Percentiles rank a stretch among this genome's conserved stretches.
These are phyloP conservation scores for Lobophora halterata DNA, from an alignment of 2,888 invertebrate genomes.

Conservation along the genomic window DNA sequence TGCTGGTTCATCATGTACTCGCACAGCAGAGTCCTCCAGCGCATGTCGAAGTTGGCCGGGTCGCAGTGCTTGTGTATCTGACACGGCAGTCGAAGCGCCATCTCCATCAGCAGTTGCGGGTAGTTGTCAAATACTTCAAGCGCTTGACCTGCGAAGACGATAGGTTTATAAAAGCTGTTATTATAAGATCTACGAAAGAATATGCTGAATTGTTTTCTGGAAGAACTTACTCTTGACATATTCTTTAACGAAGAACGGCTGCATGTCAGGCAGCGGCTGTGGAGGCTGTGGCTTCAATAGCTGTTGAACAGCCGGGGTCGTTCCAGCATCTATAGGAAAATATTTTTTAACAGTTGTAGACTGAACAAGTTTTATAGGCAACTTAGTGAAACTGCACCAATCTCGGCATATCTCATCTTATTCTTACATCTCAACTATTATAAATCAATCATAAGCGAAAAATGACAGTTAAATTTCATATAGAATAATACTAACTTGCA, in stretches of 20 bases:
- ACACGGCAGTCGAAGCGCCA: slow-evolving; percentile 95
- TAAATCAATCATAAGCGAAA: too few relatives aligned
- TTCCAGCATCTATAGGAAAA: slow-evolving; percentile 43
- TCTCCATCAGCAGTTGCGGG: slow-evolving; percentile 96
- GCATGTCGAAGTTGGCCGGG: slow-evolving; percentile 79
- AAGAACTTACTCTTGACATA: slow-evolving; percentile 90
- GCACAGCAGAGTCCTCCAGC: slow-evolving; percentile 91
- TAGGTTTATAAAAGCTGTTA: too few relatives aligned
- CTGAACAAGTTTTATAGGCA: too few relatives aligned
- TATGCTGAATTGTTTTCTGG: too few relatives aligned
- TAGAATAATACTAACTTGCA: slow-evolving; percentile 48
- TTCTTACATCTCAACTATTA: too few relatives aligned
- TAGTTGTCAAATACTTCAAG: slow-evolving; percentile 97
- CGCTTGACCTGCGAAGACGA: slow-evolving; percentile 83
- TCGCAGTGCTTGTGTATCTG: slow-evolving; percentile 93
- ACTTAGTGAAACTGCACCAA: too few relatives aligned
- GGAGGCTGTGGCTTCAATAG: slow-evolving; percentile 91
- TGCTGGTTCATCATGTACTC: slow-evolving; percentile 97
- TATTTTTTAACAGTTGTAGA: too few relatives aligned
- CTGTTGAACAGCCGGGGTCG: slow-evolving; percentile 81
- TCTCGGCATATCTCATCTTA: too few relatives aligned
- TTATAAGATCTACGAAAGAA: too few relatives aligned
- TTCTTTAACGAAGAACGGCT: slow-evolving; percentile 95
- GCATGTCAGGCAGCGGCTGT: slow-evolving; percentile 94
- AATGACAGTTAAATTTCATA: too few relatives aligned